Evolutionary conservation across 2,797 vertebrate genomes (phyloP), one percentile per base, ranked within the genome.

Genomic region (Choloepus didactylus): DNA sequence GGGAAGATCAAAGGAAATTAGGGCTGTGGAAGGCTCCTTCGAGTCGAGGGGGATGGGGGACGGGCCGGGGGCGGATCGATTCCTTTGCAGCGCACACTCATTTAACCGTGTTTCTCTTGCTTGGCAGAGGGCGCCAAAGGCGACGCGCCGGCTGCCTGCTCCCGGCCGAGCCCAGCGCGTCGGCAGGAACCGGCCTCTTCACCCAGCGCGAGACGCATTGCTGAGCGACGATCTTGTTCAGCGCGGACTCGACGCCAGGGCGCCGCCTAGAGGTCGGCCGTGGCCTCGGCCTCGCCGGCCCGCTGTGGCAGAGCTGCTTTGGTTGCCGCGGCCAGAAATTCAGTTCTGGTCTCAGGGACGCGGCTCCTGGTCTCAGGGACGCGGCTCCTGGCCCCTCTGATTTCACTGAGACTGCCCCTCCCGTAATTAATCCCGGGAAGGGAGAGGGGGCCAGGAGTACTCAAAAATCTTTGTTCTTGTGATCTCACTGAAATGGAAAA

Each of bases 241-340:
- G 91, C 64, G 66, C 80, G 76, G 97, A 97, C 89, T 94, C 97
- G 95, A 97, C 95, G 84, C 96, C 92, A 98, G 98, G 98, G 98
- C 98, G 98, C 99, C 99, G 97, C 98, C 98, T 99, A 97, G 98
- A 99, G 99, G 98, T 95, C 95, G 97, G 94, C 95, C 35, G 70
- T 62, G 95, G 94, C 80, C 89, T 97, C 6, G 69, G 97, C 86
- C 86, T 97, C 72, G 84, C 95, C 19, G 91, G 91, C 87, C 94
- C 6, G 35, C 87, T 91, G 97, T 95, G 88, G n/a, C 97, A 64
- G 90, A 97, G 96, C 85, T 91, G 96, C 89, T 97, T 96, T 88
- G 77, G 97, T 79, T 96, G 97, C 89, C 90, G 59, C 49, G 60
- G 92, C 66, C 97, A 97, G 96, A 98, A 97, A 95, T 49, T 93